phyloP scores from a whole-genome alignment of 2,113 vertebrate species.

The Tragelaphus buxtoni region DNA sequence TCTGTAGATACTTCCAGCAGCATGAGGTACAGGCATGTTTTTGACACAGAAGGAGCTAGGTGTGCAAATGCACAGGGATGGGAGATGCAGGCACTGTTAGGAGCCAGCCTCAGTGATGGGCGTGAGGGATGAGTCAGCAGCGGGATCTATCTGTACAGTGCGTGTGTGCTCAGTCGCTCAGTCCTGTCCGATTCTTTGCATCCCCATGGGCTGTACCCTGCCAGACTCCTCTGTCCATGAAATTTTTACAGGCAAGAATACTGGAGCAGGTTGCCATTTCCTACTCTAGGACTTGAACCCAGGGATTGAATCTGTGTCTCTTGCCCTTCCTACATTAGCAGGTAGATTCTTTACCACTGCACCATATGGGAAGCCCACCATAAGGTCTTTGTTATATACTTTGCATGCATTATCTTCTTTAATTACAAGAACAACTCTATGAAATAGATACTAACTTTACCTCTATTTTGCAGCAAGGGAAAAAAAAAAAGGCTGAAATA shows the following conservation, averaged over 20 bases:
- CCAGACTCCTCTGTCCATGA: background rate
- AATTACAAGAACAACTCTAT: background rate
- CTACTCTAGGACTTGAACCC: background rate
- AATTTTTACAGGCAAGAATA: background rate
- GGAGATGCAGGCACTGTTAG: background rate
- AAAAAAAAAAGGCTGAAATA: background rate
- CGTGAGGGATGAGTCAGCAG: background rate
- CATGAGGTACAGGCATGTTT: fast-evolving
- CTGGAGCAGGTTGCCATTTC: background rate
- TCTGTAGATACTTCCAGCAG: background rate
- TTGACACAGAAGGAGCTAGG: background rate
- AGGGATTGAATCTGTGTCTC: background rate
- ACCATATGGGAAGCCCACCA: background rate
- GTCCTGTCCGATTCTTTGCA: background rate
- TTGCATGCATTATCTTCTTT: background rate
- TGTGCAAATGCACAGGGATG: background rate
- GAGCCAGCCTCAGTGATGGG: fast-evolving
- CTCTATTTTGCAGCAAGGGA: background rate
- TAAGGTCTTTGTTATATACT: background rate
- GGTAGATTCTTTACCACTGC: background rate
- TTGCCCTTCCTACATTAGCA: background rate
- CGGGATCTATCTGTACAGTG: background rate
- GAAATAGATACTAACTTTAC: background rate
- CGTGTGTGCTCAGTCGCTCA: background rate
- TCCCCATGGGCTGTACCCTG: background rate